These are phyloP conservation scores for Takifugu rubripes DNA, from an alignment of 2,797 vertebrate species.

Conservation along the genomic window DNA sequence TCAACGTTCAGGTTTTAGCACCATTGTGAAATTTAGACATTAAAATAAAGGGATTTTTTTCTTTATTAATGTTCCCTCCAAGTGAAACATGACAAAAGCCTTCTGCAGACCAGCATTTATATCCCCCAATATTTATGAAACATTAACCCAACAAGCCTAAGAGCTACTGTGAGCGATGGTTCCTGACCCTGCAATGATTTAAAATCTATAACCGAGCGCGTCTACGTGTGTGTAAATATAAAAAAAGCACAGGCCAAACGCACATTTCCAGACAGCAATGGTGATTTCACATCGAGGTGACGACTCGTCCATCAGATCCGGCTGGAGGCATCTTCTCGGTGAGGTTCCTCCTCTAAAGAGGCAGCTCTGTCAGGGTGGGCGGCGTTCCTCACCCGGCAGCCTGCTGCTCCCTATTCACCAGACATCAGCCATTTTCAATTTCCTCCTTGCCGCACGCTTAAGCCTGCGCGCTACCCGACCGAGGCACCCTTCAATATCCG, in stretches of 20 bases:
- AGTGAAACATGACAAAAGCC: too few species aligned
- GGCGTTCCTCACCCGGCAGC: constrained; percentile 54
- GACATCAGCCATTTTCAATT: constrained; percentile 63
- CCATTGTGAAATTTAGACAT: too few species aligned
- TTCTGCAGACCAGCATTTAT: too few species aligned
- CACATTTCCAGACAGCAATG: background rate
- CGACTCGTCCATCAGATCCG: constrained; percentile 42
- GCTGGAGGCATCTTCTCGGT: constrained; percentile 41
- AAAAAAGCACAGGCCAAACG: constrained; percentile 2
- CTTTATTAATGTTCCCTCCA: too few species aligned
- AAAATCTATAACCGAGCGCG: background rate
- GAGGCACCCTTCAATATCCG: constrained; percentile 43
- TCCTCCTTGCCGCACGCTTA: constrained; percentile 49
- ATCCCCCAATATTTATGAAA: too few species aligned
- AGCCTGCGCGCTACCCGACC: constrained; percentile 38
- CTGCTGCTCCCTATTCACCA: constrained; percentile 54
- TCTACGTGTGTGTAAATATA: constrained; percentile 2
- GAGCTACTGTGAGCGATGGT: too few species aligned
- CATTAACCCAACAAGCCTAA: too few species aligned
- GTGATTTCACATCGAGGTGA: constrained; percentile 11
- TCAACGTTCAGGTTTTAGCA: too few species aligned
- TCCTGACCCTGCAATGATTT: background rate
- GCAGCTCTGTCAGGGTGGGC: constrained; percentile 59
- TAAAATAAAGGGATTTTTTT: too few species aligned
- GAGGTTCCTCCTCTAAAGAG: constrained; percentile 37